Base-by-base conservation (phyloP, 2,888 invertebrate species). In the Clistopyga incitator region DNA sequence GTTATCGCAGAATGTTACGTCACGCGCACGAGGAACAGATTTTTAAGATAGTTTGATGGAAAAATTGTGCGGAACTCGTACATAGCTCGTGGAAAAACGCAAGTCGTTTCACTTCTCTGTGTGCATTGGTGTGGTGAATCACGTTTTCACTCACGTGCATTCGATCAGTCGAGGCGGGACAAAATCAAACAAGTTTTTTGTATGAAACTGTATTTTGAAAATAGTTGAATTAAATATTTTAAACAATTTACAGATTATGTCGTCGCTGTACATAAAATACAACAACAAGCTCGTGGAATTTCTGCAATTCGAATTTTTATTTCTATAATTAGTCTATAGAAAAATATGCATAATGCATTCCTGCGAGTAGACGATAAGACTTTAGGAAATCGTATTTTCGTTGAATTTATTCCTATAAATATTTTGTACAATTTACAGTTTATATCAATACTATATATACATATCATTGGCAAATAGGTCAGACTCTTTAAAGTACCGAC, bases 351-450 rank as follows among this genome's bases (percentile, higher is more conserved):
- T 23, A 8, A 23, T 3, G 6, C 13, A 23, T 23, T 56, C 25
- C 25, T 56, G 20, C n/a, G 13, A 18, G 18, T n/a, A 20, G 6
- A 20, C 52, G 18, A 52, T 20, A 52, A 52, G 3, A 20, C 52
- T 52, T 18, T 11, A 29, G 15, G 29, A 38, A 0, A 59, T 0
- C 10, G 15, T 25, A 29, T 61, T n/a, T 59, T 61, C 34, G 15
- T 34, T n/a, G 6, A 18, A 18, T 13, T 29, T 34, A 34, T 6
- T 61, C 34, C n/a, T 42, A 68, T 59, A 67, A 18, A 56, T 59
- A 38, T 23, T 78, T 59, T 68, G 11, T 74, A 78, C 61, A 78
- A 59, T 82, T 45, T 45, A 72, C 52, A 34, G n/a, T 23, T 70
- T 29, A 15, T 72, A 77, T 50, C 18, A 47, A 34, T 34, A 34